Conservation (phyloP, 2,888 invertebrate genomes). For the Platycheirus rosarum region DNA sequence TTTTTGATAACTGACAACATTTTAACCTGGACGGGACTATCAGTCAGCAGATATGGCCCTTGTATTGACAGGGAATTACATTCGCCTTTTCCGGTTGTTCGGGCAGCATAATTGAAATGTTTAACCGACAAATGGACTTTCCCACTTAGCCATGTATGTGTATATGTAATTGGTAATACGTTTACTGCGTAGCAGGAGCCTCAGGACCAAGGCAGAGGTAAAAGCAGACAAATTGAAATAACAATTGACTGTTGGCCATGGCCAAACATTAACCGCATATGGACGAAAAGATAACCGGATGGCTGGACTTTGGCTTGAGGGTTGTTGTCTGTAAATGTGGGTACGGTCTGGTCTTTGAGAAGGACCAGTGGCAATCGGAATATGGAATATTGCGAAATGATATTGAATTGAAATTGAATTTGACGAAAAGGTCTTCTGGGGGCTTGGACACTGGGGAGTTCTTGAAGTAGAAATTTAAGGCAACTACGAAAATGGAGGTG, state of each 20-base stretch:
- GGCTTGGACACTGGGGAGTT: neutral
- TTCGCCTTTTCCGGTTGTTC: constrained; percentile 73
- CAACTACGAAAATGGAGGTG: too few relatives aligned
- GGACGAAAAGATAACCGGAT: constrained; percentile 41
- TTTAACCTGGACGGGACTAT: constrained; percentile 10
- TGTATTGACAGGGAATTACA: constrained; percentile 72
- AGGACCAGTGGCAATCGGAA: constrained; percentile 38
- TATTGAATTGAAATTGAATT: constrained; percentile 67
- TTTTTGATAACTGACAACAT: constrained; percentile 16
- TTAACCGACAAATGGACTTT: constrained; percentile 72
- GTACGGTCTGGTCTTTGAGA: neutral
- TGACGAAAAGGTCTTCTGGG: neutral
- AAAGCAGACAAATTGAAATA: constrained; percentile 66
- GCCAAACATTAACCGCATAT: constrained; percentile 62
- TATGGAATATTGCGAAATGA: constrained; percentile 54
- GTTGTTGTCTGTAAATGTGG: constrained; percentile 16
- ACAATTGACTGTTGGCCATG: constrained; percentile 66
- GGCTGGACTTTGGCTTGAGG: constrained; percentile 41
- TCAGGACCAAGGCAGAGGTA: constrained; percentile 8
- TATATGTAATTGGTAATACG: neutral
- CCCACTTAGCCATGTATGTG: constrained; percentile 24
- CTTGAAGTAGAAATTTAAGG: neutral
- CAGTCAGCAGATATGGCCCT: constrained; percentile 38
- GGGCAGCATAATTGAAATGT: constrained; percentile 72
- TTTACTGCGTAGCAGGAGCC: constrained; percentile 6